Base-by-base conservation (phyloP, 2,797 vertebrate species). In the Danionella dracula region DNA sequence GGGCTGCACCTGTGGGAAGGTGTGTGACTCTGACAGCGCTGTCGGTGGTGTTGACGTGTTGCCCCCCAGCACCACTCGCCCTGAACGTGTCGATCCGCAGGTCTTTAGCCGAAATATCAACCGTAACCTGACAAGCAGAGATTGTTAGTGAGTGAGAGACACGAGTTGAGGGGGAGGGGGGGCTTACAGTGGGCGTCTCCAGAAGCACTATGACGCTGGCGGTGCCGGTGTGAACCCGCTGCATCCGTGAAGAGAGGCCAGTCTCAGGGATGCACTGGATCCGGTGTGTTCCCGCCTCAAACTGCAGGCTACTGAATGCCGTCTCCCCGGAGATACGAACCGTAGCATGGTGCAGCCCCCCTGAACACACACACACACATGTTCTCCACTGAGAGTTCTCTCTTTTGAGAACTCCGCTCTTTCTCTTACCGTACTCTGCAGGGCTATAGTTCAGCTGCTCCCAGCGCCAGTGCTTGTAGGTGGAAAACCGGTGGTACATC, bases 221-320 rank as follows among this genome's bases (percentile, higher is more conserved):
- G n/a, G 96, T 98, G 56, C 96, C 96, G 0, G 95, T 98, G 85
- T 99, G 96, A 77, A 99, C 96, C 0, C 93, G 88, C 76, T 99
- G 94, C 96, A 98, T 98, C 84, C 96, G 87, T 2, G 96, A 93
- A 0, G 96, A 99, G 2, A 98, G 79, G 41, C 96, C 96, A 0
- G 88, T 90, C 81, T 96, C 91, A 0, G 96, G 96, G 81, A 99
- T 98, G 51, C 94, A 86, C 73, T 98, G 95, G 11, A 99, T 96
- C 49, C 95, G 79, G 54, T 99, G 96, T 3, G 91, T 93, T 5
- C 96, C 95, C 60, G 92, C 94, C 79, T 98, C 96, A 4, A 91
- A 91, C 69, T 94, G 95, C 81, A 98, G 83, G 64, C 88, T 83
- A 79, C 84, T 86, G 77, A 93, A 95, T 55, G 92, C 95, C 0